Conservation (phyloP, 1,140 invertebrate species). For the Caerostris extrusa region DNA sequence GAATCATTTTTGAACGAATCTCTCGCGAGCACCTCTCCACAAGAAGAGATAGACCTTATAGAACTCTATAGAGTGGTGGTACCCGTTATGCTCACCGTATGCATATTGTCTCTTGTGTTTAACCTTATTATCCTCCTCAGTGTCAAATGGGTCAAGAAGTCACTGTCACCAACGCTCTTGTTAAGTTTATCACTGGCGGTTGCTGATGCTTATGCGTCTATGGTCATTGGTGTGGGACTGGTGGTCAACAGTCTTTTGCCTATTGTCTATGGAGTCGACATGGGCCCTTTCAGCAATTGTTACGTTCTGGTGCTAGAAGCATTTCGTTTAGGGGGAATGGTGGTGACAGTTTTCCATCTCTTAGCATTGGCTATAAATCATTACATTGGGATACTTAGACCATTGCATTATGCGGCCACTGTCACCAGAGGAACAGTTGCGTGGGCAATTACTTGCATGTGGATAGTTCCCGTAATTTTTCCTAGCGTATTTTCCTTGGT, state of each 20-base stretch:
- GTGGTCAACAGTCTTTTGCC: constrained; percentile 84
- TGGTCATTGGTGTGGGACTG: constrained; percentile 83
- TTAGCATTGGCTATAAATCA: constrained; percentile 87
- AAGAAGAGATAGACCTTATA: neutral
- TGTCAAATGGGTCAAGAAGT: constrained; percentile 84
- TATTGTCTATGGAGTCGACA: constrained; percentile 78
- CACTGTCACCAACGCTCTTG: constrained; percentile 84
- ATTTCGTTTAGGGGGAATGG: constrained; percentile 83
- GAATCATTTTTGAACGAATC: neutral
- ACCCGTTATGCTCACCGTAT: constrained; percentile 82
- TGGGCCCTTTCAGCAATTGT: constrained; percentile 79
- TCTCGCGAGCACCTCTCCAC: neutral
- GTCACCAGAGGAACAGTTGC: constrained; percentile 81
- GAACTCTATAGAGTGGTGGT: constrained; percentile 79
- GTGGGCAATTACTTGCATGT: constrained; percentile 83
- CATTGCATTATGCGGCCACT: constrained; percentile 84
- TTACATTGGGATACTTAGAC: constrained; percentile 85
- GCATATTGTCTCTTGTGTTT: constrained; percentile 82
- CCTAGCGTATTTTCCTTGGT: constrained; percentile 82
- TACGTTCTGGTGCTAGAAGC: constrained; percentile 82
- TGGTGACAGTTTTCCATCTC: constrained; percentile 86
- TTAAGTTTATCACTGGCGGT: constrained; percentile 85
- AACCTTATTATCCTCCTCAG: constrained; percentile 84
- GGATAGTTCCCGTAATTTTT: constrained; percentile 84
- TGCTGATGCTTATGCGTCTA: constrained; percentile 84